These are phyloP conservation scores for Stegophylla sp. DNA, from an alignment of 2,888 invertebrate species.

Conservation along the genomic window DNA sequence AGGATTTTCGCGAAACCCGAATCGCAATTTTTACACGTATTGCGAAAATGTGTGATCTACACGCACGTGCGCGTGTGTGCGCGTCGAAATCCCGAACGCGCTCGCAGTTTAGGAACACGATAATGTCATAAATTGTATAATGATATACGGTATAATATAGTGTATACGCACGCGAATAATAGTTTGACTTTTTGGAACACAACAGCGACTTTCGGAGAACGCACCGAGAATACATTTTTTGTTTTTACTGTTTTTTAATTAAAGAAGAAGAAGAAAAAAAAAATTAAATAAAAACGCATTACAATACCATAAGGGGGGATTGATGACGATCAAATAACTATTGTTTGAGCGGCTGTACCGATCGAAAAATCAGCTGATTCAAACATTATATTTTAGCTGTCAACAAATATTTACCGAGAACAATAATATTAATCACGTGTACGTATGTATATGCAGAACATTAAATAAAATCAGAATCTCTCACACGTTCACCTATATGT, in stretches of 20 bases:
- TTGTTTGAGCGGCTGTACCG: background rate
- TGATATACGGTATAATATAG: background rate
- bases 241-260: constrained; percentile 27
- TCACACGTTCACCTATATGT: background rate
- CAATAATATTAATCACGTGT: background rate
- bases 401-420: constrained; percentile 44
- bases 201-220: constrained; percentile 43
- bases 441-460: background rate
- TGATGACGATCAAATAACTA: constrained; percentile 12
- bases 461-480: constrained; percentile 26
- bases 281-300: too few relatives aligned
- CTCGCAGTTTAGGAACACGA: too few relatives aligned
- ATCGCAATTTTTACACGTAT: constrained; percentile 50
- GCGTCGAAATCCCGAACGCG: background rate
- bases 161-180: background rate
- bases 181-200: constrained; percentile 19
- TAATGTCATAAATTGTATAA: too few relatives aligned
- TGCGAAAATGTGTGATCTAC: constrained; percentile 43
- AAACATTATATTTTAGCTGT: constrained; percentile 17
- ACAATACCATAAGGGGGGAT: background rate
- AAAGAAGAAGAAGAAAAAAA: background rate
- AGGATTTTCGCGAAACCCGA: constrained; percentile 52
- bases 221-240: background rate
- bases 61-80: background rate
- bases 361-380: constrained; percentile 51